Conservation (phyloP, 2,113 vertebrate species). For the Panthera tigris region DNA sequence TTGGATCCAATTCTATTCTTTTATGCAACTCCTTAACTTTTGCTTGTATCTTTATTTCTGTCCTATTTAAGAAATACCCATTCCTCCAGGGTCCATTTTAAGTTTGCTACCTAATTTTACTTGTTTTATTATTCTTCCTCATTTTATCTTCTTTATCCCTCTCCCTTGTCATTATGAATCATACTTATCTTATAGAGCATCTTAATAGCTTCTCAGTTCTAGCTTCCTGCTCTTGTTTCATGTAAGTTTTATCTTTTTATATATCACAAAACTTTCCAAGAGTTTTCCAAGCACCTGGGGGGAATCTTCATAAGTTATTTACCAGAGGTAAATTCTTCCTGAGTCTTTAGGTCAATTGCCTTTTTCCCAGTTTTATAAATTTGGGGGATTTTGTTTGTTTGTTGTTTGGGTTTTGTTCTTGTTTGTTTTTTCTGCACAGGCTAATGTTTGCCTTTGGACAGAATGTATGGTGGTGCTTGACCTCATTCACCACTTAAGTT, state of each 20-base stretch:
- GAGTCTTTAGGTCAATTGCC: neutral
- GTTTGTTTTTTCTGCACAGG: neutral
- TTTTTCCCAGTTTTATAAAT: neutral
- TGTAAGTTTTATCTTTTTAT: neutral
- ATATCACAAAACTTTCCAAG: neutral
- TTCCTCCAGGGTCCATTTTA: neutral
- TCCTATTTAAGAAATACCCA: neutral
- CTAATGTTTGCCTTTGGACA: neutral
- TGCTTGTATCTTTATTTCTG: neutral
- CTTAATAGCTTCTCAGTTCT: neutral
- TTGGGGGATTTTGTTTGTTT: neutral
- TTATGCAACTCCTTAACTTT: neutral
- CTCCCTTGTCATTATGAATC: neutral
- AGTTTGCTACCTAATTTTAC: neutral
- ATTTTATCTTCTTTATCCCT: neutral
- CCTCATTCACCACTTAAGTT: neutral
- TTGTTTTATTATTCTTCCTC: neutral
- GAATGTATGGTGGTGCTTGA: neutral
- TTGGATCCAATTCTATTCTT: neutral
- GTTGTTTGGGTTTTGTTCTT: neutral
- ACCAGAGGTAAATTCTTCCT: neutral
- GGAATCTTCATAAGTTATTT: neutral
- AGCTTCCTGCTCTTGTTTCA: neutral
- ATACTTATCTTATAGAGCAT: neutral
- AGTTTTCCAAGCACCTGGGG: neutral